phyloP scores from a whole-genome alignment of 2,888 invertebrate genomes.

The Nasonia oneida region DNA sequence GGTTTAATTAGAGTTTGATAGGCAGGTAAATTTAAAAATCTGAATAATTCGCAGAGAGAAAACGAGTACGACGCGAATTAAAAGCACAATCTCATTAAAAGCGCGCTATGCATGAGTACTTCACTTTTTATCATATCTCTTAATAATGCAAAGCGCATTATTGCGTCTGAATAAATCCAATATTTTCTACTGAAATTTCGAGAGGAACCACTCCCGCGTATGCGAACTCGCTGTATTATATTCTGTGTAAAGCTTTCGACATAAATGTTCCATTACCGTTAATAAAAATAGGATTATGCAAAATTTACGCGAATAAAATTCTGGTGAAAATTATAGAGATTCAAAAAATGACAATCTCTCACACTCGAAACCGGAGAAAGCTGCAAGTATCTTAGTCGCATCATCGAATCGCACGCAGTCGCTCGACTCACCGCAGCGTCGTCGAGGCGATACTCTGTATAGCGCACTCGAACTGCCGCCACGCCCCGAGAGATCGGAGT shows the following conservation, averaged over 20 bases:
- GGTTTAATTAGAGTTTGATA: no score
- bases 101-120: no score
- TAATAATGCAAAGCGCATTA: no score
- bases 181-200: slow-evolving; percentile 5
- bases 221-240: no score
- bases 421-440: neutral
- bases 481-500: slow-evolving; percentile 43
- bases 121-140: no score
- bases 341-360: neutral
- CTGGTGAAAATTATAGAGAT: neutral
- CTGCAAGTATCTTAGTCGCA: neutral
- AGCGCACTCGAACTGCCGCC: neutral
- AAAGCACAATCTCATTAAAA: neutral
- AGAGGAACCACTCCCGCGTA: neutral
- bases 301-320: no score
- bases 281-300: no score
- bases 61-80: neutral
- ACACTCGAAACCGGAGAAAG: no score
- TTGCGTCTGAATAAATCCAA: neutral
- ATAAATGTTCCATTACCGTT: no score
- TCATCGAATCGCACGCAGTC: neutral
- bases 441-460: neutral
- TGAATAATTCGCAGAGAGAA: neutral
- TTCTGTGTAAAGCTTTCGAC: no score
- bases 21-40: neutral